These are phyloP conservation scores for Camponotus vicinus DNA, from an alignment of 1,140 invertebrate genomes.

Conservation along the genomic window DNA sequence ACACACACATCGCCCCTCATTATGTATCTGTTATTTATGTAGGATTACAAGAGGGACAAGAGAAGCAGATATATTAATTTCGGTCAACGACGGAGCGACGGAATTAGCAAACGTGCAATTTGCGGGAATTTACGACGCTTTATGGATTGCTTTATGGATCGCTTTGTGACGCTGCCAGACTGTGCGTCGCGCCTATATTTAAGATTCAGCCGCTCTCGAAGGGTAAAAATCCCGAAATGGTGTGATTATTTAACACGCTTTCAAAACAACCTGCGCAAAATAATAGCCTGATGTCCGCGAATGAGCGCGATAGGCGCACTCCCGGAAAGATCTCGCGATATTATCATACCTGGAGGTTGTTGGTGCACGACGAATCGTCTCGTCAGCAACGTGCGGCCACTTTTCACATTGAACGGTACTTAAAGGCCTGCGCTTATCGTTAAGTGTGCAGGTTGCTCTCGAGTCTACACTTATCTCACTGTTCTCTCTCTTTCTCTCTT, in stretches of 20 bases:
- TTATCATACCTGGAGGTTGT: constrained; percentile 60
- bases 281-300: constrained; percentile 25
- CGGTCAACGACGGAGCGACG: constrained; percentile 1
- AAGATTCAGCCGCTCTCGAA: background rate
- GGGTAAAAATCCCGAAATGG: constrained; percentile 1
- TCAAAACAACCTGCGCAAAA: constrained; percentile 38
- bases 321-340: constrained; percentile 54
- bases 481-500: background rate
- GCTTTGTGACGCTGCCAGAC: background rate
- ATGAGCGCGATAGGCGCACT: constrained; percentile 29
- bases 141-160: background rate
- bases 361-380: constrained; percentile 63
- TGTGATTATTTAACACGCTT: constrained; percentile 23
- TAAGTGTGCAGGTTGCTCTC: constrained; percentile 63
- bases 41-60: background rate
- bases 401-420: constrained; percentile 64
- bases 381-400: constrained; percentile 54
- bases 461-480: constrained; percentile 49
- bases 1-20: background rate
- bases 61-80: constrained; percentile 20
- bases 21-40: constrained; percentile 20
- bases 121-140: constrained; percentile 23
- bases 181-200: constrained; percentile 25
- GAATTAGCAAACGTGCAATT: constrained; percentile 8
- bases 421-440: constrained; percentile 58